Evolutionary conservation across 2,888 invertebrate species (phyloP), one percentile per base, ranked within the genome.

Genomic region (Drosophila barbarae): DNA sequence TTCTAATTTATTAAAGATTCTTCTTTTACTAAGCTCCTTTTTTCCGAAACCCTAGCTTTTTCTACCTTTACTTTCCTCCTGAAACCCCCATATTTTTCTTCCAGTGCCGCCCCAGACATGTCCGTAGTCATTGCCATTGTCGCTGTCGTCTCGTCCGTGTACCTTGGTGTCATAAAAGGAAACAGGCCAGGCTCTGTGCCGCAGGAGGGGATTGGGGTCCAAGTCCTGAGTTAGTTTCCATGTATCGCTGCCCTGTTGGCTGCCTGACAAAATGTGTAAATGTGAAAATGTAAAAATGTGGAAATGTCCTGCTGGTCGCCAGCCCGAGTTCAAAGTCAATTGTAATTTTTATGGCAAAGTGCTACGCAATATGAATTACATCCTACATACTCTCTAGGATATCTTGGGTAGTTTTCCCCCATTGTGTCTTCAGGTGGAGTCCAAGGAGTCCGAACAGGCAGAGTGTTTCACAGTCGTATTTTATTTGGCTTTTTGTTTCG

Each of bases 101-200:
- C 18, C 26, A 58, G 59, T 58, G 46, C 18, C 21, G 26, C 3
- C 38, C 44, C 23, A 36, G 58, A 57, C 59, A 57, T 36, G 30
- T 35, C 58, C 44, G 38, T 56, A 56, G 56, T 56, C 56, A 56
- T 63, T 39, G 49, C 57, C 55, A 47, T 67, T 58, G 66, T 63
- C 23, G 69, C 42, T 54, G 64, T 52, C 70, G 68, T 66, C 63
- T 64, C 60, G 59, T 35, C 42, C 57, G 65, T 77, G 69, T 78
- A 80, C 79, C 79, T 80, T 78, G 72, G 74, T 78, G 85, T 74
- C 86, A 84, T 84, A 86, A 84, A 78, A 76, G 76, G 68, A 77
- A 76, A 59, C 76, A 55, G 76, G 72, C 79, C 75, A 83, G 60
- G 60, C 70, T 72, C 13, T 69, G 66, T 71, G 79, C 79, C 69